Percentiles rank a stretch among this genome's conserved stretches.
These are phyloP conservation scores for Cyclophora punctaria DNA, from an alignment of 2,888 invertebrate genomes.

Conservation along the genomic window DNA sequence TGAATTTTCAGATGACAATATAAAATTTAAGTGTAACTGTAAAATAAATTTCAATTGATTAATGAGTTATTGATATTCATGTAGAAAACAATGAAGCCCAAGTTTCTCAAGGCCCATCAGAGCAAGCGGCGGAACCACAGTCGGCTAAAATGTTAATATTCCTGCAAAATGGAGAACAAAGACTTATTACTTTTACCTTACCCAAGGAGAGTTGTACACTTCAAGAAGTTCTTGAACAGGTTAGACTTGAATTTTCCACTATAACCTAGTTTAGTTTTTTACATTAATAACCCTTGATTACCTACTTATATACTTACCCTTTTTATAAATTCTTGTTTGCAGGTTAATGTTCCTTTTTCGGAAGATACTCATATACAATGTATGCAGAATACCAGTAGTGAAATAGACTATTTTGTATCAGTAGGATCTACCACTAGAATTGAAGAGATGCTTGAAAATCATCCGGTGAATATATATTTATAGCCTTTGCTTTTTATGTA, in stretches of 20 bases:
- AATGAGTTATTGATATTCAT: constrained; percentile 2
- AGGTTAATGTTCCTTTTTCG: constrained; percentile 82
- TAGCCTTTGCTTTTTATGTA: neutral
- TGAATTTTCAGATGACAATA: too few relatives aligned
- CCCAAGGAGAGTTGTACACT: constrained; percentile 89
- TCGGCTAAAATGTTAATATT: constrained; percentile 88
- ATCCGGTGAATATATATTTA: constrained; percentile 46
- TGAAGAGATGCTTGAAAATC: constrained; percentile 70
- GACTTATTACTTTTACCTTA: constrained; percentile 86
- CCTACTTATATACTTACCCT: neutral
- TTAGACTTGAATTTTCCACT: constrained; percentile 30
- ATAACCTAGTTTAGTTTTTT: neutral
- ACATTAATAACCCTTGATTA: too few relatives aligned
- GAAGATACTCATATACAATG: constrained; percentile 83
- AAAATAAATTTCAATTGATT: too few relatives aligned
- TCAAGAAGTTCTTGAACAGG: constrained; percentile 87
- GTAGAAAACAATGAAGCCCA: constrained; percentile 52
- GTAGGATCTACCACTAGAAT: constrained; percentile 76
- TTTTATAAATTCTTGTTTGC: constrained; percentile 8
- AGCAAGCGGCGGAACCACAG: constrained; percentile 72
- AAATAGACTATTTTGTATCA: constrained; percentile 87
- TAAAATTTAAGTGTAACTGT: too few relatives aligned
- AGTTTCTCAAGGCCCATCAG: constrained; percentile 45
- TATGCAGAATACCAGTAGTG: constrained; percentile 81
- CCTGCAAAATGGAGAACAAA: constrained; percentile 84